Evolutionary conservation across 2,113 vertebrate genomes (phyloP).

Genomic region (Pachycephala philippinensis): DNA sequence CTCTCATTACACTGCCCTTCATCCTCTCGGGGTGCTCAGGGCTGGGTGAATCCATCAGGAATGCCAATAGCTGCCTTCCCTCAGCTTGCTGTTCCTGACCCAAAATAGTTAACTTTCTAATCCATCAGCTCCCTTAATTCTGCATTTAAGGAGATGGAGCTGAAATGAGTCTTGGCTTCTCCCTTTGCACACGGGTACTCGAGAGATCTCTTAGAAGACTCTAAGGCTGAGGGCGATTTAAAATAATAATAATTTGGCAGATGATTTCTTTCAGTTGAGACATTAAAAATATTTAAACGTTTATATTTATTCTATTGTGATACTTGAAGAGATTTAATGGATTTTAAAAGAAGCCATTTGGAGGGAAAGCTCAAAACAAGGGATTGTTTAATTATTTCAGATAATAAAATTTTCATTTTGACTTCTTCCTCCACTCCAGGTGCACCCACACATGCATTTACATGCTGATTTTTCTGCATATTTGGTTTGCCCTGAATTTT

Average conservation of each 20-base stretch:
- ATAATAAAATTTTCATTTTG: not conserved
- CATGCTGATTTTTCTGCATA: not conserved
- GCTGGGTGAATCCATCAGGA: not conserved
- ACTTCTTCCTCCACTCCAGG: not conserved
- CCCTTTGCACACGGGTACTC: rapidly evolving
- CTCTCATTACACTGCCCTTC: not conserved
- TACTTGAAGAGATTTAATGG: not conserved
- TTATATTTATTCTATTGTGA: not conserved
- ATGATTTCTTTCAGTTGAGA: not conserved
- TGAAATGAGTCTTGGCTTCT: not conserved
- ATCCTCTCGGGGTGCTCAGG: not conserved
- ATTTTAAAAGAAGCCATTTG: not conserved
- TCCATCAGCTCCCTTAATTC: not conserved
- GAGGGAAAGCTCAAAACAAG: not conserved
- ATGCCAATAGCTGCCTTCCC: not conserved
- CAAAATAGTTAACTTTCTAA: not conserved
- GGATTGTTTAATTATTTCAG: not conserved
- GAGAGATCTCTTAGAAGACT: not conserved
- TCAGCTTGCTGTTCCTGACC: not conserved
- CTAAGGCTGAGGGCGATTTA: not conserved
- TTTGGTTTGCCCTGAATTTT: not conserved
- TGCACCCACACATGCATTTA: not conserved
- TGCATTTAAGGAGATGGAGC: not conserved
- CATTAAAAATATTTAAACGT: not conserved
- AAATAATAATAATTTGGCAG: not conserved